Evolutionary conservation across 2,888 invertebrate genomes (phyloP).

Genomic region (Chloroclystis v-ata): DNA sequence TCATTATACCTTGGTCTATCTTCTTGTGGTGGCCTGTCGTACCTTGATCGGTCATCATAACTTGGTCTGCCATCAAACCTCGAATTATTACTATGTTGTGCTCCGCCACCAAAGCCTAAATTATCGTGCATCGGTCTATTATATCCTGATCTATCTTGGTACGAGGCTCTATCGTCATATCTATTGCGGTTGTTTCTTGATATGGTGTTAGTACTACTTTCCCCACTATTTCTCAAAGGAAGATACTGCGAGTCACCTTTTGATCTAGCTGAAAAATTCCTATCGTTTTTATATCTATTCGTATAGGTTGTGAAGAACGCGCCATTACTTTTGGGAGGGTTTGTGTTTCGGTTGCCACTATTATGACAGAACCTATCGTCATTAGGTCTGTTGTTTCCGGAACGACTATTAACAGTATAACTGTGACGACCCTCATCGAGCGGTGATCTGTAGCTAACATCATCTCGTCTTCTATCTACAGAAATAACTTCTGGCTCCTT

Average conservation of each 20-base stretch:
- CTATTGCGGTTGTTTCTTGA: slow-evolving; percentile 6
- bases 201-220: slow-evolving; percentile 7
- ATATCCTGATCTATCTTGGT: not conserved
- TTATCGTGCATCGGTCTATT: not conserved
- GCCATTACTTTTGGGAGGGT: slow-evolving; percentile 1
- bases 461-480: slow-evolving; percentile 22
- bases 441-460: slow-evolving; percentile 31
- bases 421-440: slow-evolving; percentile 9
- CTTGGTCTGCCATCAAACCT: too few relatives aligned
- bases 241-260: slow-evolving; percentile 4
- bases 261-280: not conserved
- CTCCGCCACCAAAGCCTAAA: not conserved
- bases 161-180: not conserved
- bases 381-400: slow-evolving; percentile 2
- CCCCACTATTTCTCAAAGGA: slow-evolving; percentile 18
- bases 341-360: slow-evolving; percentile 1
- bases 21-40: not conserved
- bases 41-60: not conserved
- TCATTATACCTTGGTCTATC: slow-evolving; percentile 4
- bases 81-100: slow-evolving; percentile 1
- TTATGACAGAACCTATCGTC: slow-evolving; percentile 7
- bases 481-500: slow-evolving; percentile 37
- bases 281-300: slow-evolving; percentile 8
- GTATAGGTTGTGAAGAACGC: slow-evolving; percentile 13
- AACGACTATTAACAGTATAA: not conserved